These are phyloP conservation scores for Thamnophis sirtalis DNA, from an alignment of 2,113 vertebrate species.

Conservation along the genomic window DNA sequence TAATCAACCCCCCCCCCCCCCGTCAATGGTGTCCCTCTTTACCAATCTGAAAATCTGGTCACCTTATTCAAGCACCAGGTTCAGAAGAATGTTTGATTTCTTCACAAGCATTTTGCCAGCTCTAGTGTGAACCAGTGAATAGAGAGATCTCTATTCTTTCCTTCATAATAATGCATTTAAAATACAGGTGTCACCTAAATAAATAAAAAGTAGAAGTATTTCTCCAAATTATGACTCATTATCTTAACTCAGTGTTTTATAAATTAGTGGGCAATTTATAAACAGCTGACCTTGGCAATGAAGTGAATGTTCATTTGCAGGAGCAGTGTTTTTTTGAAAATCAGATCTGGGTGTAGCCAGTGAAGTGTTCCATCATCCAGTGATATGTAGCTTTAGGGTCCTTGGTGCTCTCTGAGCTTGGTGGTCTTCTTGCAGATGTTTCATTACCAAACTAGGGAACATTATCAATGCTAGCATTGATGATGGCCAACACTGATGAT, in stretches of 20 bases:
- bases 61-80: not conserved
- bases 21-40: too few relatives aligned
- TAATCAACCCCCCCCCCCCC: too few relatives aligned
- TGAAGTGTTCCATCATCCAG: not conserved
- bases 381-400: not conserved
- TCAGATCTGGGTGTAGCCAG: not conserved
- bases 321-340: not conserved
- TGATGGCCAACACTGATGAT: too few relatives aligned
- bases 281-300: not conserved
- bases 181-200: not conserved
- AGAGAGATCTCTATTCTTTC: not conserved
- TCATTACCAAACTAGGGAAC: not conserved
- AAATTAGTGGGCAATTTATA: not conserved
- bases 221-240: not conserved
- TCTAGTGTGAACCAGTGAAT: not conserved
- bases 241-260: not conserved
- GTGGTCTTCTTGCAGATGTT: not conserved
- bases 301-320: not conserved
- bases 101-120: not conserved
- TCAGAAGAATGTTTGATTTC: not conserved
- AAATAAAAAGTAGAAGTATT: not conserved
- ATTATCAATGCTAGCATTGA: too few relatives aligned
- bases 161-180: not conserved
- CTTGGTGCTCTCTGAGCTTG: not conserved
- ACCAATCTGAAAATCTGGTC: too few relatives aligned